Base-by-base conservation (phyloP, 2,888 invertebrate species). In the Colostygia pectinataria region DNA sequence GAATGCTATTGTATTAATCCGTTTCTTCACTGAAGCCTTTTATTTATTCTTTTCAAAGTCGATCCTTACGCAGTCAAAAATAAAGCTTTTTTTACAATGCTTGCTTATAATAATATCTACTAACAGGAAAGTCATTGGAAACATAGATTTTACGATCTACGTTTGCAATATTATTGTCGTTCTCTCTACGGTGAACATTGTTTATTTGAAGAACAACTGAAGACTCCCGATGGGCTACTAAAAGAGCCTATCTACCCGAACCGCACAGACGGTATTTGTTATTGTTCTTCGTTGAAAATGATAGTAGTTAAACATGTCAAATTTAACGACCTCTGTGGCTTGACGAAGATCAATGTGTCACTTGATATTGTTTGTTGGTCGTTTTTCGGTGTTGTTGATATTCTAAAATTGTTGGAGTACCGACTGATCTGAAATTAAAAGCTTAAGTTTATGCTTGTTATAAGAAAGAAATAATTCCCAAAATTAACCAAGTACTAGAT, bases 171-270 rank as follows among this genome's bases (percentile, higher is more conserved):
- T 5, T 5, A 20, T 20, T 6, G 3, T 2, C 6, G 5, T 1
- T 20, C 20, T 20, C 20, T 20, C 20, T 20, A 15, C 12, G 4
- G 39, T 32, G 9, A 31, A 33, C 40, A 48, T 60, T 58, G 54
- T 57, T 61, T 61, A 56, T 57, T 55, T 41, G 43, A 44, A 29
- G 51, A 55, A 57, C 48, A 40, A 47, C 40, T 47, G 47, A 74
- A 66, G 63, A 68, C 64, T 58, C 76, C 70, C 77, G 38, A 57
- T 62, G 64, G 73, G 44, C 67, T 62, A 68, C 74, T 78, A 74
- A 75, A 71, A 66, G 63, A 66, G 67, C 63, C 71, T 68, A 66
- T 69, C 68, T 61, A 59, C 57, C 55, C 57, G 59, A 45, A 61
- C 59, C 59, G 52, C 55, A 63, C 62, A 44, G 58, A 46, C 38